phyloP scores from a whole-genome alignment of 2,113 vertebrate species.

The Vidua macroura region DNA sequence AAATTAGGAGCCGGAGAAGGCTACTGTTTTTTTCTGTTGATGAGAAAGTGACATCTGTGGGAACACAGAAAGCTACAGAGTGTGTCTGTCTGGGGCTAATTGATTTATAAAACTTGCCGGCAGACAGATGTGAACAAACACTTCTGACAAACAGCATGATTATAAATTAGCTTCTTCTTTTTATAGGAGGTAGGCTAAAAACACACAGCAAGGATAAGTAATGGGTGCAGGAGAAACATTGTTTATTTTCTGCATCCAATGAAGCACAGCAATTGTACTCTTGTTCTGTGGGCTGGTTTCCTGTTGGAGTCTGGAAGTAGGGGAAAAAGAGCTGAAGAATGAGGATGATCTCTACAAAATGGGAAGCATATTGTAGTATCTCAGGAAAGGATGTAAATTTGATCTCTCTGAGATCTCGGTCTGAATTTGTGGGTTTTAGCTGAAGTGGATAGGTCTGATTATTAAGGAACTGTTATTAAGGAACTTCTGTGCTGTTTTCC shows the following conservation, averaged over 20 bases:
- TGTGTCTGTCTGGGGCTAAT: conserved; percentile 63
- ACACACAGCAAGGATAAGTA: conserved; percentile 48
- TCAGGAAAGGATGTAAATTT: neutral
- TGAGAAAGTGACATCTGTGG: conserved; percentile 67
- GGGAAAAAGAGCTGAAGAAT: neutral
- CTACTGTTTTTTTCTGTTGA: conserved; percentile 26
- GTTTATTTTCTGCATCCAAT: conserved; percentile 44
- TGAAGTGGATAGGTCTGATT: neutral
- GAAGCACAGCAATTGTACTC: neutral
- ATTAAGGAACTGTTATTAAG: neutral
- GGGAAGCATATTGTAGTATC: neutral
- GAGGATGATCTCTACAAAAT: neutral
- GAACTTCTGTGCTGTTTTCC: neutral
- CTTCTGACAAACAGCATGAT: conserved; percentile 45
- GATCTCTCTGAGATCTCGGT: neutral
- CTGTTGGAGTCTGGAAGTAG: neutral
- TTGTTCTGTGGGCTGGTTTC: neutral
- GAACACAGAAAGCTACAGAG: conserved; percentile 51
- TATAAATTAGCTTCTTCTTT: conserved; percentile 63
- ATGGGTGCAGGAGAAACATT: conserved; percentile 30
- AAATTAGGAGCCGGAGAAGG: neutral
- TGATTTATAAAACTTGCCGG: conserved; percentile 68
- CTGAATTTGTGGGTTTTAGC: neutral
- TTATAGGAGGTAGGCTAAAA: conserved; percentile 37
- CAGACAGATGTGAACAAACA: conserved; percentile 62